Evolutionary conservation across 2,797 vertebrate genomes (phyloP).

Genomic region (Pachyuromys duprasi): DNA sequence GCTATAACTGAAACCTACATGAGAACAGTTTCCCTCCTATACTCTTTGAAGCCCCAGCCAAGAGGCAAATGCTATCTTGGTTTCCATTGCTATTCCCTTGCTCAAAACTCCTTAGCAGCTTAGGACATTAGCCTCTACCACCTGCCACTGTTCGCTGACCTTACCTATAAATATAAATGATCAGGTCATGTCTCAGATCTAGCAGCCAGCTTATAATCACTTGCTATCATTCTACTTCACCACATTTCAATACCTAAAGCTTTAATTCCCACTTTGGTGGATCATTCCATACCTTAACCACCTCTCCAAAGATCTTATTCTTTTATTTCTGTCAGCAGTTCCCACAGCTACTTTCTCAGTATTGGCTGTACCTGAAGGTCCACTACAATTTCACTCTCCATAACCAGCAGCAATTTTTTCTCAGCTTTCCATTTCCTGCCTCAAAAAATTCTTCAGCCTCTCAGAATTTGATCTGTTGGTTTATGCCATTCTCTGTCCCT

Average conservation of each 20-base stretch:
- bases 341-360: not conserved
- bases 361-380: not conserved
- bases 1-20: not conserved
- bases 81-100: not conserved
- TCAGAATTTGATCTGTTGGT: not conserved
- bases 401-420: not conserved
- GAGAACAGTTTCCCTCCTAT: not conserved
- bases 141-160: not conserved
- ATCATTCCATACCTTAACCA: not conserved
- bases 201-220: not conserved
- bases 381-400: conserved; percentile 2
- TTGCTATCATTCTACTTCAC: not conserved
- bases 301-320: not conserved
- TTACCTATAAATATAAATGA: not conserved
- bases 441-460: conserved; percentile 3
- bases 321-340: not conserved
- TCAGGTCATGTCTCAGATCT: not conserved
- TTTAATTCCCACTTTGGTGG: not conserved
- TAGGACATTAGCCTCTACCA: not conserved
- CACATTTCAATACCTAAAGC: not conserved
- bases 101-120: conserved; percentile 18
- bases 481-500: not conserved
- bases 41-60: not conserved
- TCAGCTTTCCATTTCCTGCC: not conserved
- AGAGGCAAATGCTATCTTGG: not conserved